phyloP scores from a whole-genome alignment of 2,888 invertebrate genomes.

The Sisyra nigra region DNA sequence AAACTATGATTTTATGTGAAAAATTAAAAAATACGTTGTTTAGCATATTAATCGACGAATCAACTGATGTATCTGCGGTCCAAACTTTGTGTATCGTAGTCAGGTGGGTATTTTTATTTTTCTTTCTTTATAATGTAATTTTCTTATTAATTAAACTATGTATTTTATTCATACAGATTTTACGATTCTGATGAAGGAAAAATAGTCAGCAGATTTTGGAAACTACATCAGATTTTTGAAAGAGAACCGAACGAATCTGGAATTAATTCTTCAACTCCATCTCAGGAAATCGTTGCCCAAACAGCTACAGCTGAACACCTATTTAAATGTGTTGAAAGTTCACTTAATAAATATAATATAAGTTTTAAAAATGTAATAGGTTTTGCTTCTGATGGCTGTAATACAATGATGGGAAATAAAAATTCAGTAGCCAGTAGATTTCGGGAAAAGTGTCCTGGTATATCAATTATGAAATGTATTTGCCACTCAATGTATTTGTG shows the following conservation, averaged over 20 bases:
- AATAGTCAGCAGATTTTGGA: conserved; percentile 14
- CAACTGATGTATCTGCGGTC: conserved; percentile 14
- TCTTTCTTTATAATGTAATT: background rate
- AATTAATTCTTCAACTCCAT: too few species aligned
- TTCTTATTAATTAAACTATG: background rate
- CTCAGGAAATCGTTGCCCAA: background rate
- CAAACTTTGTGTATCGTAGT: conserved; percentile 14
- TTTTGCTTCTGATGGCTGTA: conserved; percentile 16
- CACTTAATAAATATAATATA: conserved; percentile 11
- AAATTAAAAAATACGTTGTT: conserved; percentile 13
- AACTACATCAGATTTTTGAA: conserved; percentile 12
- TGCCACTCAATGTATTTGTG: conserved; percentile 20
- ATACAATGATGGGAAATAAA: conserved; percentile 15
- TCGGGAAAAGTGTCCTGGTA: conserved; percentile 12
- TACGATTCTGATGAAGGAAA: conserved; percentile 9
- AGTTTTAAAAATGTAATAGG: conserved; percentile 17
- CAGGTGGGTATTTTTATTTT: conserved; percentile 4
- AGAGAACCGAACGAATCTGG: conserved; percentile 6
- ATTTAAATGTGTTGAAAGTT: conserved; percentile 9
- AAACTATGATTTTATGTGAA: conserved; percentile 12
- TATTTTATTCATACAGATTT: conserved; percentile 8
- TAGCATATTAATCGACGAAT: conserved; percentile 16
- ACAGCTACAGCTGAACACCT: conserved; percentile 12
- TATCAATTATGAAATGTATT: conserved; percentile 16
- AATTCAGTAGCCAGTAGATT: conserved; percentile 18